Evolutionary conservation across 64 coral and sea anemone species (phyloP).

Genomic region (Pachyseris speciosa): DNA sequence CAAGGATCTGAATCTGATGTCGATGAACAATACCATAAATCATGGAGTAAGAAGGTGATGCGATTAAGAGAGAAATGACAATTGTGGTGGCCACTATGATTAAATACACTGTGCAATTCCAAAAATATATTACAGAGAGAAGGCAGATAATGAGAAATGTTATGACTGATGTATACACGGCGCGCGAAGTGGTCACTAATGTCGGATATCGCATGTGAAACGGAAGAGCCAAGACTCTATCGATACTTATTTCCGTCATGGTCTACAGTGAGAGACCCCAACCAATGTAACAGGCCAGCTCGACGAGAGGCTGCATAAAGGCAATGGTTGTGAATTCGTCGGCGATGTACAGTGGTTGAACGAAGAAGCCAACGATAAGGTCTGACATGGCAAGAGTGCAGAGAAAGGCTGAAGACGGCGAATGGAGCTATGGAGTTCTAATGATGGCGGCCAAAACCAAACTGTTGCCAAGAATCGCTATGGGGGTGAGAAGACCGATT

Average conservation of each 20-base stretch:
- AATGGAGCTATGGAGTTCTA: not conserved
- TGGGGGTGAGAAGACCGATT: not conserved
- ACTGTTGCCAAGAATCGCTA: not conserved
- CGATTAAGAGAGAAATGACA: not conserved
- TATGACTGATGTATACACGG: not conserved
- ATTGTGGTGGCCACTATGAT: not conserved
- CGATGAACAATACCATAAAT: constrained; percentile 57
- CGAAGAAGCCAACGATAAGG: not conserved
- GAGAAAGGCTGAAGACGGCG: not conserved
- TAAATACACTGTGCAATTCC: not conserved
- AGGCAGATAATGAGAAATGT: not conserved
- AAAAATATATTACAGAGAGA: constrained; percentile 4
- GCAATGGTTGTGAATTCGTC: not conserved
- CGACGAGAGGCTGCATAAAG: not conserved
- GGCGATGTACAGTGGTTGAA: not conserved
- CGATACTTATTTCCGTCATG: constrained; percentile 11
- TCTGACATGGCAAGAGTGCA: constrained; percentile 7
- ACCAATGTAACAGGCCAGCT: not conserved
- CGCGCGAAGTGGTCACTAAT: not conserved
- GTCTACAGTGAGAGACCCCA: not conserved
- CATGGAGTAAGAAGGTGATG: constrained; percentile 10
- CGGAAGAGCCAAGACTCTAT: not conserved
- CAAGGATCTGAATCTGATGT: constrained; percentile 29
- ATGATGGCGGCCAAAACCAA: not conserved
- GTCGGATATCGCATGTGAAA: constrained; percentile 15